phyloP scores from a whole-genome alignment of 2,888 invertebrate genomes.

The Andricus quercusramuli region DNA sequence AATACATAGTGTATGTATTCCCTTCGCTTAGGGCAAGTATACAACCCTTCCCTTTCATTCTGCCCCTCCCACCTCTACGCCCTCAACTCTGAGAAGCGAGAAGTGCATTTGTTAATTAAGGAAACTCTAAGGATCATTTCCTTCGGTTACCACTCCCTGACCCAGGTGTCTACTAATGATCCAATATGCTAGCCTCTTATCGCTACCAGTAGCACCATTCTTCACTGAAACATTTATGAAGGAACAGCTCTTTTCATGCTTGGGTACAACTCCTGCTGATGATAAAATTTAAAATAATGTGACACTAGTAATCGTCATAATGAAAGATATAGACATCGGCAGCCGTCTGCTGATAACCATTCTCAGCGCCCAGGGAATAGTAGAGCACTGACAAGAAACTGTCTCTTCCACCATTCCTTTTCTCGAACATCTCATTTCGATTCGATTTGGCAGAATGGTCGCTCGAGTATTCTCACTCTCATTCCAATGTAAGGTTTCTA shows the following conservation, averaged over 20 bases:
- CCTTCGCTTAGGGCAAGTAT: slow-evolving; percentile 46
- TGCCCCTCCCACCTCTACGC: slow-evolving; percentile 51
- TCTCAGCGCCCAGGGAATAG: background rate
- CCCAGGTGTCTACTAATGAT: background rate
- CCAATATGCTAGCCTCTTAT: background rate
- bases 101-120: slow-evolving; percentile 72
- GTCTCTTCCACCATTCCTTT: slow-evolving; percentile 7
- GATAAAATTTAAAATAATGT: background rate
- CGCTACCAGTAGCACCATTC: background rate
- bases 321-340: background rate
- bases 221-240: background rate
- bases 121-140: slow-evolving; percentile 53
- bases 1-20: slow-evolving; percentile 42
- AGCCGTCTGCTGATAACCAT: slow-evolving; percentile 23
- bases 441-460: slow-evolving; percentile 35
- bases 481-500: slow-evolving; percentile 20
- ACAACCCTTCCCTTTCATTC: slow-evolving; percentile 48
- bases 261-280: background rate
- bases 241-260: background rate
- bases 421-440: slow-evolving; percentile 35
- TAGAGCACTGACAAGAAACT: slow-evolving; percentile 4
- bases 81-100: slow-evolving; percentile 55
- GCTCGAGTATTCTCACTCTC: slow-evolving; percentile 12
- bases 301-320: background rate
- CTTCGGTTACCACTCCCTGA: background rate